phyloP scores from a whole-genome alignment of 2,888 invertebrate species.

The Andrena praecox region DNA sequence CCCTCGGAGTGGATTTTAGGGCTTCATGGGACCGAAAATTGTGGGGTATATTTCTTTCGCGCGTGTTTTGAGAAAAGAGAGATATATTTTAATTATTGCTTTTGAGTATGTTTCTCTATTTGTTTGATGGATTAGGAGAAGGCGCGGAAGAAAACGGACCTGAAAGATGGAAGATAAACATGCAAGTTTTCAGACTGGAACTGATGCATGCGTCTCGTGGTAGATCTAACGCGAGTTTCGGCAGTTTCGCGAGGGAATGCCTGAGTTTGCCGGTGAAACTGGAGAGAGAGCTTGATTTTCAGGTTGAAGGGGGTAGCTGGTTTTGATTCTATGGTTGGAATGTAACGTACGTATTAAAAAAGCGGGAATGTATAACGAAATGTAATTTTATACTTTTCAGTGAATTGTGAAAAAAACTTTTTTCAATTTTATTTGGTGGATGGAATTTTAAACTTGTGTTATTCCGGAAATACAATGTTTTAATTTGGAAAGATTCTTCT shows the following conservation, averaged over 20 bases:
- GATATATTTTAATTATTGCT: too few relatives aligned
- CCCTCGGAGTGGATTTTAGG: not conserved
- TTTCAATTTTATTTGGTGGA: too few relatives aligned
- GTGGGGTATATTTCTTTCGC: too few relatives aligned
- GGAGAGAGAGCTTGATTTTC: constrained; percentile 5
- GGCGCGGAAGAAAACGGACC: not conserved
- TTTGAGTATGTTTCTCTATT: not conserved
- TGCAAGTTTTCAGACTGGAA: constrained; percentile 2
- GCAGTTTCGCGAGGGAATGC: constrained; percentile 23
- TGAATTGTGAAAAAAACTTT: not conserved
- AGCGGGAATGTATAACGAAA: not conserved
- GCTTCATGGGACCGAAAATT: not conserved
- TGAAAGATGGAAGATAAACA: not conserved
- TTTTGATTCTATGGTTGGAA: not conserved
- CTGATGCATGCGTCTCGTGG: not conserved
- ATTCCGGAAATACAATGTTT: too few relatives aligned
- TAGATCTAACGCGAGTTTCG: constrained; percentile 12
- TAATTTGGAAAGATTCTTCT: too few relatives aligned
- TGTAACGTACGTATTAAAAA: not conserved
- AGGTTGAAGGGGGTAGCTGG: not conserved
- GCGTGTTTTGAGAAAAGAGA: too few relatives aligned
- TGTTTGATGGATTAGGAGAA: not conserved
- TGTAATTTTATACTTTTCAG: not conserved
- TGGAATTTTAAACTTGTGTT: not conserved
- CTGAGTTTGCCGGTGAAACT: constrained; percentile 1